phyloP scores from a whole-genome alignment of 2,888 invertebrate species.

The Cheilosia pagana region DNA sequence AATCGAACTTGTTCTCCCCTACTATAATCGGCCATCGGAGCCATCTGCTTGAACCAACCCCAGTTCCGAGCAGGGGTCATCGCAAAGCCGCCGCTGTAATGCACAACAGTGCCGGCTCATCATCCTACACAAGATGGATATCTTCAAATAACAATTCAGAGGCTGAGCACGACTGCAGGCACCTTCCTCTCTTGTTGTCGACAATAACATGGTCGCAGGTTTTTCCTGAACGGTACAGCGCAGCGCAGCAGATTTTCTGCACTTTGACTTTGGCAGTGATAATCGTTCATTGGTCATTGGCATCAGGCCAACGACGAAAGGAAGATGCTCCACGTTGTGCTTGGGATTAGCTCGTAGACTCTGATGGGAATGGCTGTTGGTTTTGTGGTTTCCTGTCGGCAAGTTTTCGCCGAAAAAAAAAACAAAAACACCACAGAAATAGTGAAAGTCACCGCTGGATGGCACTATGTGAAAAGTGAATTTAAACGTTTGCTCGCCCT shows the following conservation, averaged over 20 bases:
- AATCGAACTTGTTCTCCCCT: constrained; percentile 61
- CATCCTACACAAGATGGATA: constrained; percentile 52
- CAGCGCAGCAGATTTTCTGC: constrained; percentile 52
- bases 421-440: neutral
- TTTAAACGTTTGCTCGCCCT: constrained; percentile 34
- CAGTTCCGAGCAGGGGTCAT: constrained; percentile 41
- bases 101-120: constrained; percentile 33
- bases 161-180: constrained; percentile 35
- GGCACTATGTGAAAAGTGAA: constrained; percentile 49
- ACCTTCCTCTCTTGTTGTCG: constrained; percentile 42
- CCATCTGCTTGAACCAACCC: constrained; percentile 46
- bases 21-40: constrained; percentile 34
- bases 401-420: constrained; percentile 19
- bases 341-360: constrained; percentile 37
- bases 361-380: constrained; percentile 1
- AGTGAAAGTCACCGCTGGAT: constrained; percentile 54
- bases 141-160: constrained; percentile 34
- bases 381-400: constrained; percentile 51
- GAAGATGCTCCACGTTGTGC: constrained; percentile 64
- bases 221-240: constrained; percentile 36
- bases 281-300: constrained; percentile 54
- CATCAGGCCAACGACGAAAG: constrained; percentile 10
- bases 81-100: constrained; percentile 8
- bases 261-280: constrained; percentile 71
- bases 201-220: constrained; percentile 62